Percentiles rank a stretch among this genome's conserved stretches.
Evolutionary conservation across 2,797 vertebrate genomes (phyloP).

Genomic region (Girardinus metallicus): DNA sequence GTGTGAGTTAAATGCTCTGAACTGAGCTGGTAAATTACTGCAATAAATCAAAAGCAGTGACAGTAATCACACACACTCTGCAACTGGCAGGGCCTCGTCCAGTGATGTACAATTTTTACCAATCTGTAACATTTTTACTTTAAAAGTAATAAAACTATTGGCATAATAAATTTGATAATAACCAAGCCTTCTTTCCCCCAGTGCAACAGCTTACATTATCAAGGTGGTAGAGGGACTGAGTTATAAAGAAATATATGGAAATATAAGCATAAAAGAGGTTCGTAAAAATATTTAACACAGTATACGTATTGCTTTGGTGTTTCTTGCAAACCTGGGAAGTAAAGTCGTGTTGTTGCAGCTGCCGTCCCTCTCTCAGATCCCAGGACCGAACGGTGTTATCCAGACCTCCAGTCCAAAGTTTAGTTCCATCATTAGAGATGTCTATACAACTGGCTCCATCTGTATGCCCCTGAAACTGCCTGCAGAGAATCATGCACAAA

Average conservation of each 20-base stretch:
- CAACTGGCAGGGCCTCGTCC: conserved; percentile 32
- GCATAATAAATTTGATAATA: conserved; percentile 17
- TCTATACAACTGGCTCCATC: conserved; percentile 98
- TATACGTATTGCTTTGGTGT: not conserved
- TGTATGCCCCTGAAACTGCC: conserved; percentile 97
- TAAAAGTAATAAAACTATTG: conserved; percentile 25
- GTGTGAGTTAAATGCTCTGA: conserved; percentile 56
- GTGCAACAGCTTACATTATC: not conserved
- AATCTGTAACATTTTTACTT: conserved; percentile 34
- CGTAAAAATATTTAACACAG: not conserved
- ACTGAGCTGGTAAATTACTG: conserved; percentile 52
- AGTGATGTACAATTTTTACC: conserved; percentile 33
- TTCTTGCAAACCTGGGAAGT: conserved; percentile 89
- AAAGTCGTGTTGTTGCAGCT: conserved; percentile 98
- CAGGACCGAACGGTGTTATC: conserved; percentile 98
- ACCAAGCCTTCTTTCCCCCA: not conserved
- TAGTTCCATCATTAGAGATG: conserved; percentile 96
- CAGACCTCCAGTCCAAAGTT: conserved; percentile 96
- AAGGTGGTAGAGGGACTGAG: not conserved
- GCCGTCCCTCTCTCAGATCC: conserved; percentile 95
- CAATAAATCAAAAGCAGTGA: conserved; percentile 46
- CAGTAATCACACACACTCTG: conserved; percentile 37
- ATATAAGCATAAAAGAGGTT: not conserved
- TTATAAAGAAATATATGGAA: not conserved
- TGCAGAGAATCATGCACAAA: conserved; percentile 45